Evolutionary conservation across 1,140 invertebrate species (phyloP).

Genomic region (Trigoniulus corallinus): DNA sequence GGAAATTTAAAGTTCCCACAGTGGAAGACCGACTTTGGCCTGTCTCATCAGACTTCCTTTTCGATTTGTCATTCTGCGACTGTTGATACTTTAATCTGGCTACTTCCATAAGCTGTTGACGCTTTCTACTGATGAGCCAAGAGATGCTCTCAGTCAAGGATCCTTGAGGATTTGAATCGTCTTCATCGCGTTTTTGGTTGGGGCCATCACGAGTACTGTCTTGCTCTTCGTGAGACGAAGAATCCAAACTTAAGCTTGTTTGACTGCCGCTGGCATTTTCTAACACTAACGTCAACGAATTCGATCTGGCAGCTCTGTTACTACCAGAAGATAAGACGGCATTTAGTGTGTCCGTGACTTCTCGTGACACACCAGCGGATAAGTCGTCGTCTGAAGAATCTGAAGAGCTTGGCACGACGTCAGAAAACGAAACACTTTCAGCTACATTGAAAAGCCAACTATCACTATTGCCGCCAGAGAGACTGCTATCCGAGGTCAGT

Average conservation of each 20-base stretch:
- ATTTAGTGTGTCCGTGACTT: no score
- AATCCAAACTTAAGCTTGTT: conserved; percentile 1
- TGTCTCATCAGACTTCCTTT: not conserved
- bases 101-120: conserved; percentile 8
- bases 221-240: not conserved
- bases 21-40: not conserved
- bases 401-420: conserved; percentile 12
- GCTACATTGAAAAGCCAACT: conserved; percentile 2
- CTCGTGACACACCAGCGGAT: no score
- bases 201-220: not conserved
- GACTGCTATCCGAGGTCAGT: conserved; percentile 17
- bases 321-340: no score
- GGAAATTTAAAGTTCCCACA: not conserved
- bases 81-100: no score
- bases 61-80: no score
- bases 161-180: no score
- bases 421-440: conserved; percentile 2
- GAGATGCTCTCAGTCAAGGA: conserved; percentile 21
- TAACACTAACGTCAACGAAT: conserved; percentile 5
- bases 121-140: conserved; percentile 20
- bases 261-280: conserved; percentile 1
- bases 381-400: no score
- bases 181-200: conserved; percentile 6
- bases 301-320: not conserved
- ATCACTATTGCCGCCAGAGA: conserved; percentile 9